Percentiles rank a stretch among this genome's conserved stretches.
These are phyloP conservation scores for Acleris holmiana DNA, from an alignment of 2,888 invertebrate genomes.

Conservation along the genomic window DNA sequence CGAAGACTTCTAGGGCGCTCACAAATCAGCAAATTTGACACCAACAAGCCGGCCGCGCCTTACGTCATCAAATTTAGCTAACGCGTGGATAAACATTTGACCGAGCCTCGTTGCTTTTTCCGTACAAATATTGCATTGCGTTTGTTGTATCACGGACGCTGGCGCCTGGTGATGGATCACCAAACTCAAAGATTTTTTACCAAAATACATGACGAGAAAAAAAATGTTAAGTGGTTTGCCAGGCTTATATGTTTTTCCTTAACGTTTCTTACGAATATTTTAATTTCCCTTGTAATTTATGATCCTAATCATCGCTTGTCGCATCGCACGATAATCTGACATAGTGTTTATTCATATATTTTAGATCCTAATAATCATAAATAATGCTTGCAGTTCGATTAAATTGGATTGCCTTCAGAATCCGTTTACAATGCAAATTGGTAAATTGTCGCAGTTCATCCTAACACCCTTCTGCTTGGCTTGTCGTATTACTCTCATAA, in stretches of 20 bases:
- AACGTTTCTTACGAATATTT: not conserved
- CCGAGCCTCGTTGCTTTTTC: slow-evolving; percentile 74
- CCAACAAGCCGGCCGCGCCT: slow-evolving; percentile 73
- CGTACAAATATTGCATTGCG: slow-evolving; percentile 71
- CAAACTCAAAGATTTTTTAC: slow-evolving; percentile 12
- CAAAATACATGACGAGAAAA: not conserved
- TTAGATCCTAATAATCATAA: too few relatives aligned
- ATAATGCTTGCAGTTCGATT: too few relatives aligned
- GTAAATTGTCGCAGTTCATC: too few relatives aligned
- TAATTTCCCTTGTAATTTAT: not conserved
- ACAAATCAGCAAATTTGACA: slow-evolving; percentile 75
- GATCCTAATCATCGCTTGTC: too few relatives aligned
- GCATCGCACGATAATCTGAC: too few relatives aligned
- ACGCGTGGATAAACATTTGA: slow-evolving; percentile 78
- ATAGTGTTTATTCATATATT: too few relatives aligned
- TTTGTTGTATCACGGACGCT: slow-evolving; percentile 47
- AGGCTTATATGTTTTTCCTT: not conserved
- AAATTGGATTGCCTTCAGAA: too few relatives aligned
- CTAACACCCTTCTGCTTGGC: too few relatives aligned
- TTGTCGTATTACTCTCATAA: too few relatives aligned
- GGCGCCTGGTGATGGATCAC: slow-evolving; percentile 47
- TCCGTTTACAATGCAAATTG: too few relatives aligned
- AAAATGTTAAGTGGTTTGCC: not conserved
- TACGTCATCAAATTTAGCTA: slow-evolving; percentile 83
- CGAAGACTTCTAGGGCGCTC: slow-evolving; percentile 52